Evolutionary conservation across 2,113 vertebrate species (phyloP).

Genomic region (Meriones unguiculatus): DNA sequence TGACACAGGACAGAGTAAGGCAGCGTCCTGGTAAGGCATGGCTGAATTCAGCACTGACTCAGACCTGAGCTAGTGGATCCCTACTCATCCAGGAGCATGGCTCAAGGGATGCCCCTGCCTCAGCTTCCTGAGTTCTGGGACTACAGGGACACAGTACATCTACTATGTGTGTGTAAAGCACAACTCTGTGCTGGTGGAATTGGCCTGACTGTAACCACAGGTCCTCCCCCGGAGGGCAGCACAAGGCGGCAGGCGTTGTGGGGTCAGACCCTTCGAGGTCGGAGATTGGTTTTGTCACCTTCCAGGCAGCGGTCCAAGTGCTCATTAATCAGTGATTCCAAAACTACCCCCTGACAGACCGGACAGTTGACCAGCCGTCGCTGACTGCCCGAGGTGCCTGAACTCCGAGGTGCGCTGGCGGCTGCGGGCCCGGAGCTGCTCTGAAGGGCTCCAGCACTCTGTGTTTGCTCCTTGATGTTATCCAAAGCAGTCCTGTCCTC

Average conservation of each 20-base stretch:
- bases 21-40: background rate
- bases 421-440: background rate
- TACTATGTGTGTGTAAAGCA: background rate
- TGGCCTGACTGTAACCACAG: background rate
- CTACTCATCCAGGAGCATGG: background rate
- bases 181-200: background rate
- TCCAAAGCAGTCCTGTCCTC: constrained; percentile 81
- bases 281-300: background rate
- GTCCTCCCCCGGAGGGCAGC: background rate
- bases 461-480: constrained; percentile 40
- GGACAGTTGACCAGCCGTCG: constrained; percentile 91
- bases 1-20: background rate
- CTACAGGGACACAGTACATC: background rate
- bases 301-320: constrained; percentile 94
- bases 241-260: background rate
- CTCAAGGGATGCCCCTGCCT: background rate
- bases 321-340: constrained; percentile 91
- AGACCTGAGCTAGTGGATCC: too few relatives aligned
- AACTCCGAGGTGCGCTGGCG: background rate
- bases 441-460: background rate
- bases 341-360: constrained; percentile 89
- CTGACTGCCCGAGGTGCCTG: background rate
- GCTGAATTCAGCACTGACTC: background rate
- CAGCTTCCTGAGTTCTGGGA: background rate
- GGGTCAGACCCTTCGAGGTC: background rate